Conservation (phyloP, 2,888 invertebrate genomes). For the Hyles lineata region DNA sequence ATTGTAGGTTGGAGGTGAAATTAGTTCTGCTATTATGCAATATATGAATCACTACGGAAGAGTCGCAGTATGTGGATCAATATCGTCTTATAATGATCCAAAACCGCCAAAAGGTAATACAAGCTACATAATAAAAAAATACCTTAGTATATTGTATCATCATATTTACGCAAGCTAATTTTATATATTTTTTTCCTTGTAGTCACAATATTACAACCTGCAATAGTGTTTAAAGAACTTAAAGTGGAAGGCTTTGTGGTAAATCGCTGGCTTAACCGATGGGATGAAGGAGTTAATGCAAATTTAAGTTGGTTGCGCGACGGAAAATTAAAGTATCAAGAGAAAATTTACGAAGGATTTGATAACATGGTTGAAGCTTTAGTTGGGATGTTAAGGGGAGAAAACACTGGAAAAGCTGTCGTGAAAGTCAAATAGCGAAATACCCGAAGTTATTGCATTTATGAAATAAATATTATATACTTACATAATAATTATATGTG, state of each 20-base stretch:
- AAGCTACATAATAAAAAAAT: not conserved
- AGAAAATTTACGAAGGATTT: slow-evolving; percentile 89
- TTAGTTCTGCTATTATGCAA: slow-evolving; percentile 86
- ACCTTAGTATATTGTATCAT: no score
- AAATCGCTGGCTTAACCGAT: slow-evolving; percentile 84
- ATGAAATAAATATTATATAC: no score
- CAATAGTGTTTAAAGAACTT: slow-evolving; percentile 86
- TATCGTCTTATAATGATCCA: slow-evolving; percentile 87
- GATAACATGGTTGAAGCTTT: slow-evolving; percentile 90
- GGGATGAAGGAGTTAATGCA: slow-evolving; percentile 86
- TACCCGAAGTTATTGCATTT: no score
- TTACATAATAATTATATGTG: no score
- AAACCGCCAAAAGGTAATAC: slow-evolving; percentile 65
- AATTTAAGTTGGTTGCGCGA: slow-evolving; percentile 87
- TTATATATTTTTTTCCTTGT: slow-evolving; percentile 44
- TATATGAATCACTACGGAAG: slow-evolving; percentile 88
- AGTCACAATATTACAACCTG: slow-evolving; percentile 83
- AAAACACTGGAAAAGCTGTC: slow-evolving; percentile 89
- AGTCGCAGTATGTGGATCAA: slow-evolving; percentile 88
- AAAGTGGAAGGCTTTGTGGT: slow-evolving; percentile 88
- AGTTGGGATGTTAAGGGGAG: slow-evolving; percentile 86
- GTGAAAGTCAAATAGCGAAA: slow-evolving; percentile 73
- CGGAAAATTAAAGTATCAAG: slow-evolving; percentile 88
- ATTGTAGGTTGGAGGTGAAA: slow-evolving; percentile 88
- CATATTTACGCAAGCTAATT: not conserved